These are phyloP conservation scores for Biston betularia DNA, from an alignment of 2,888 invertebrate species.

Conservation along the genomic window DNA sequence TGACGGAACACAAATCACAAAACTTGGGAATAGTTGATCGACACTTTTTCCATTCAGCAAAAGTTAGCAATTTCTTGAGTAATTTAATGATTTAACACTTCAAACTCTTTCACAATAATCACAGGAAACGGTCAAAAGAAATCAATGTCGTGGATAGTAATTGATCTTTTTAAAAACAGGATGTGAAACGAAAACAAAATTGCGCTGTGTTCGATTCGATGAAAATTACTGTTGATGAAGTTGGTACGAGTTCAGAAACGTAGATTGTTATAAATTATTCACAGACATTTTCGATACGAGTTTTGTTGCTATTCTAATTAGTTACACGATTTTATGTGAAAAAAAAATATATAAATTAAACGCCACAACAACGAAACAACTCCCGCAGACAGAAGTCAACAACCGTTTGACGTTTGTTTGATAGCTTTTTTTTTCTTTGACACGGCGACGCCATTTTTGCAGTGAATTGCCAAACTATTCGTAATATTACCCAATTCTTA, in stretches of 20 bases:
- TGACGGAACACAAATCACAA: conserved; percentile 5
- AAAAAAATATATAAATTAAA: not conserved
- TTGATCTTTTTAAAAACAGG: conserved; percentile 58
- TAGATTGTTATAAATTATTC: not conserved
- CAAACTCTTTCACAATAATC: conserved; percentile 36
- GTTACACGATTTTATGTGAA: conserved; percentile 6
- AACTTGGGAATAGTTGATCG: not conserved
- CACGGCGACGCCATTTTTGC: conserved; percentile 62
- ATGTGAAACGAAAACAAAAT: conserved; percentile 61
- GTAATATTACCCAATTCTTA: conserved; percentile 27
- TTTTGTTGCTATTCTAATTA: not conserved
- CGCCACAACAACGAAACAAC: conserved; percentile 46
- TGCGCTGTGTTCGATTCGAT: conserved; percentile 37
- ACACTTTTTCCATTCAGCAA: conserved; percentile 14
- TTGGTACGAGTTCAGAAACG: not conserved
- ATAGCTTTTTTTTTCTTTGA: conserved; percentile 30
- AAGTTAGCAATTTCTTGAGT: conserved; percentile 1
- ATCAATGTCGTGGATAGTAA: conserved; percentile 46
- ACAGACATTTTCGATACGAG: not conserved
- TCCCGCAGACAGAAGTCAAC: conserved; percentile 69
- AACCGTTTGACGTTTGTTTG: conserved; percentile 75
- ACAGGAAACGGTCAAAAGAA: conserved; percentile 50
- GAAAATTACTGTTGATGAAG: not conserved
- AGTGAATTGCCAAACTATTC: conserved; percentile 44
- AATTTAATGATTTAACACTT: conserved; percentile 12